Evolutionary conservation across 2,797 vertebrate genomes (phyloP).

Genomic region (Sebastes kiyomatsui): DNA sequence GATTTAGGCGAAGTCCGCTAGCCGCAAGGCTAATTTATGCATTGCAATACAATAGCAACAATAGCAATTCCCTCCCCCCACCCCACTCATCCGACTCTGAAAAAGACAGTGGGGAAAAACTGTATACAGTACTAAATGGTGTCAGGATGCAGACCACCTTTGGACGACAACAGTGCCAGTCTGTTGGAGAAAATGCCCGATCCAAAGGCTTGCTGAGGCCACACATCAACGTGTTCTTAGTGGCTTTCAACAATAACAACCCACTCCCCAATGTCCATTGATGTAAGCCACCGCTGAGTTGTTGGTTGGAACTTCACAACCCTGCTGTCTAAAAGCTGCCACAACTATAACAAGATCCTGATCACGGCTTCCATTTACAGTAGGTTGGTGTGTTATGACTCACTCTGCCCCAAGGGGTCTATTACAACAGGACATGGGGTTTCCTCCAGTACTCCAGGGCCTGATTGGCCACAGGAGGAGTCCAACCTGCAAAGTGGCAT

Average conservation of each 20-base stretch:
- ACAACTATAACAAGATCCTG: background rate
- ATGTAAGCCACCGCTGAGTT: background rate
- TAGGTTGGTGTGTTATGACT: background rate
- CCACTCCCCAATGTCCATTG: background rate
- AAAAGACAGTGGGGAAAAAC: too few relatives aligned
- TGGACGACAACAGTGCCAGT: background rate
- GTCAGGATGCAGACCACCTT: slow-evolving; percentile 10
- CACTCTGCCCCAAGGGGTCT: background rate
- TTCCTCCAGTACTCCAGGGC: background rate
- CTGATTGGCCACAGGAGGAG: background rate
- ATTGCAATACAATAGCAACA: background rate
- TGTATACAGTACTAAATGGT: background rate
- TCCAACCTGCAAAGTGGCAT: background rate
- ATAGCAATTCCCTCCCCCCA: background rate
- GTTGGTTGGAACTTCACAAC: background rate
- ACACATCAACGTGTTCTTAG: background rate
- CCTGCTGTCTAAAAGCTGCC: background rate
- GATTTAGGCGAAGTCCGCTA: too few relatives aligned
- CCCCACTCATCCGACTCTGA: too few relatives aligned
- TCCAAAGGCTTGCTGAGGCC: slow-evolving; percentile 6
- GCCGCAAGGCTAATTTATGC: too few relatives aligned
- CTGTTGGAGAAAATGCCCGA: background rate
- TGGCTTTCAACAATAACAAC: background rate
- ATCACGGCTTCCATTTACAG: background rate
- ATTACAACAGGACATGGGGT: background rate